Percentiles rank a stretch among this genome's conserved stretches.
These are phyloP conservation scores for Crematogaster levior DNA, from an alignment of 2,888 invertebrate species.

Conservation along the genomic window DNA sequence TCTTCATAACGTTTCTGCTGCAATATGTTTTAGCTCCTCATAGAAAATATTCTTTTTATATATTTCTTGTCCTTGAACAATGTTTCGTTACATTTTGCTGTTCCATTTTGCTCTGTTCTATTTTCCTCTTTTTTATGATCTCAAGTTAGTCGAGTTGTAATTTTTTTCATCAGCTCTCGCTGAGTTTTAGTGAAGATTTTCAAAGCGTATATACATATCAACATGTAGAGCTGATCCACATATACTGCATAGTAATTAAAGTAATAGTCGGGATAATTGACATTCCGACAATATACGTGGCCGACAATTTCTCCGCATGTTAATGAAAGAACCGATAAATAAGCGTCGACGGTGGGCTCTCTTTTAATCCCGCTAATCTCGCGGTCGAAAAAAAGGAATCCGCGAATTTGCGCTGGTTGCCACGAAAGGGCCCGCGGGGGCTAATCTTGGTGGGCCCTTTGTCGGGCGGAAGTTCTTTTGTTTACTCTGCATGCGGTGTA, in stretches of 20 bases:
- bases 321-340: slow-evolving; percentile 37
- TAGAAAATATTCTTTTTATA: slow-evolving; percentile 33
- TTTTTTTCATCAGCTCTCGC: neutral
- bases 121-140: neutral
- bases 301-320: neutral
- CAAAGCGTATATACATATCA: neutral
- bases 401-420: slow-evolving; percentile 42
- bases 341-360: slow-evolving; percentile 11
- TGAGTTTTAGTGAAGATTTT: slow-evolving; percentile 1
- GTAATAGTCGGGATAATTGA: neutral
- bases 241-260: neutral
- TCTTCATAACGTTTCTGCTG: slow-evolving; percentile 7
- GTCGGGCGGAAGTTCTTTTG: slow-evolving; percentile 46
- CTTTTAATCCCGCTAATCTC: slow-evolving; percentile 51
- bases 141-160: neutral
- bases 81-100: slow-evolving; percentile 13
- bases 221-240: no score
- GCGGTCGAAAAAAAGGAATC: slow-evolving; percentile 37
- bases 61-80: slow-evolving; percentile 12
- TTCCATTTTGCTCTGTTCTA: neutral
- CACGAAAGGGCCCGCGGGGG: slow-evolving; percentile 55
- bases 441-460: slow-evolving; percentile 52
- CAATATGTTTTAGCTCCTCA: slow-evolving; percentile 17
- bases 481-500: slow-evolving; percentile 21
- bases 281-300: neutral